Conservation (phyloP, 2,888 invertebrate genomes). For the Dryococelus australis region DNA sequence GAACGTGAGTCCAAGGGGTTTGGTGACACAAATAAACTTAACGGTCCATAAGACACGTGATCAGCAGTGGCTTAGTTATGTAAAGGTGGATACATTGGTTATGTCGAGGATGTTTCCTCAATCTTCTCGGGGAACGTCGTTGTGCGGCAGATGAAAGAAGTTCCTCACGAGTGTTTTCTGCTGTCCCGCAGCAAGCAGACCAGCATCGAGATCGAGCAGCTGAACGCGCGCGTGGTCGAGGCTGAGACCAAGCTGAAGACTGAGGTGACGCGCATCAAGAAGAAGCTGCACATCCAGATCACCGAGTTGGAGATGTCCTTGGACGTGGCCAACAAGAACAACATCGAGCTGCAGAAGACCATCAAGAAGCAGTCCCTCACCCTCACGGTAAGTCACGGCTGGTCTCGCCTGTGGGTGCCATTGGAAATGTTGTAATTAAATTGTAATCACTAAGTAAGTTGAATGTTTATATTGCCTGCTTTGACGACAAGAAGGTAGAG, state of each 20-base stretch:
- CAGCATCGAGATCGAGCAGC: conserved; percentile 96
- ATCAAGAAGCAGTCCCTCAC: conserved; percentile 97
- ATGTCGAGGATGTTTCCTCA: no score
- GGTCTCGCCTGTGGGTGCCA: background rate
- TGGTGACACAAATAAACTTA: no score
- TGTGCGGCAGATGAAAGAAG: no score
- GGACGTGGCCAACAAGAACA: conserved; percentile 98
- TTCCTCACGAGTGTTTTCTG: no score
- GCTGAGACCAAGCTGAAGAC: conserved; percentile 96
- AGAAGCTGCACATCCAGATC: conserved; percentile 98
- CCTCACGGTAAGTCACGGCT: conserved; percentile 66
- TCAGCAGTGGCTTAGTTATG: no score
- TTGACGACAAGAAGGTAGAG: no score
- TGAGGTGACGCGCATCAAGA: conserved; percentile 96
- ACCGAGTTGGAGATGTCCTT: conserved; percentile 96
- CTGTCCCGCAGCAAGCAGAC: conserved; percentile 83
- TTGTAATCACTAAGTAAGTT: no score
- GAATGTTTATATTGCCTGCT: no score
- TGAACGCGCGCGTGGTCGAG: conserved; percentile 93
- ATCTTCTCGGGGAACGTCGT: no score
- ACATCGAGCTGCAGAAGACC: conserved; percentile 95
- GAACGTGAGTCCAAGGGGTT: no score
- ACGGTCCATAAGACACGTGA: no score
- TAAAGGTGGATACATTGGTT: no score
- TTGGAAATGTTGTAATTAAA: background rate